Evolutionary conservation across 2,113 vertebrate genomes (phyloP).

Genomic region (Talpa occidentalis): DNA sequence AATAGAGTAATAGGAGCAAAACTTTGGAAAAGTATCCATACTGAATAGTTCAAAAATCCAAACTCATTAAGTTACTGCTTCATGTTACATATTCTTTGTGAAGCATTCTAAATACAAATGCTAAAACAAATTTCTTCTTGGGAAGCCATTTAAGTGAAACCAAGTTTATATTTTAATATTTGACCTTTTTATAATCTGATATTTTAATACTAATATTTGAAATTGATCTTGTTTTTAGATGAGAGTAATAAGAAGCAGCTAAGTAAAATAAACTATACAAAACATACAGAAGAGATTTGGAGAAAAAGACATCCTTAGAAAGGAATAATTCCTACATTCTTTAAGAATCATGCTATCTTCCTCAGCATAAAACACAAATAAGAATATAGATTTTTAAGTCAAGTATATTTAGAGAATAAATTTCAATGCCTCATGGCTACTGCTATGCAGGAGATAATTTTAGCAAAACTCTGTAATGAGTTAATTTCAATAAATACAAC

Average conservation of each 20-base stretch:
- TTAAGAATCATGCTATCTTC: background rate
- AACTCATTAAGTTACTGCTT: background rate
- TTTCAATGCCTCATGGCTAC: background rate
- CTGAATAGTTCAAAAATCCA: conserved; percentile 1
- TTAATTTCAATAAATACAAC: conserved; percentile 33
- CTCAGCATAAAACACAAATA: conserved; percentile 39
- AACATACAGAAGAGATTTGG: background rate
- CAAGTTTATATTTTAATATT: conserved; percentile 45
- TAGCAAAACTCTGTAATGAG: conserved; percentile 27
- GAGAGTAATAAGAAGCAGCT: background rate
- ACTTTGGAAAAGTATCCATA: conserved; percentile 20
- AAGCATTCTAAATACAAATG: conserved; percentile 23
- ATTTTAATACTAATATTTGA: conserved; percentile 43
- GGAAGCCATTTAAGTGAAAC: background rate
- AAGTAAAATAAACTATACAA: conserved; percentile 50
- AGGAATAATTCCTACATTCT: conserved; percentile 19
- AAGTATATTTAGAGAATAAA: conserved; percentile 39
- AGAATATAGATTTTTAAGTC: conserved; percentile 48
- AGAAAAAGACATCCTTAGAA: conserved; percentile 17
- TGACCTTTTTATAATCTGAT: conserved; percentile 22
- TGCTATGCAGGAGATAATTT: conserved; percentile 2
- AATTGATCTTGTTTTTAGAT: background rate
- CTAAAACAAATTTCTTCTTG: background rate
- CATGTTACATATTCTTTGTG: background rate
- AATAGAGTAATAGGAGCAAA: conserved; percentile 1